A percentile compares a stretch with the other conserved stretches of the same genome.
These are phyloP conservation scores for Xenentodon cancila DNA, from an alignment of 2,797 vertebrate genomes.

Conservation along the genomic window DNA sequence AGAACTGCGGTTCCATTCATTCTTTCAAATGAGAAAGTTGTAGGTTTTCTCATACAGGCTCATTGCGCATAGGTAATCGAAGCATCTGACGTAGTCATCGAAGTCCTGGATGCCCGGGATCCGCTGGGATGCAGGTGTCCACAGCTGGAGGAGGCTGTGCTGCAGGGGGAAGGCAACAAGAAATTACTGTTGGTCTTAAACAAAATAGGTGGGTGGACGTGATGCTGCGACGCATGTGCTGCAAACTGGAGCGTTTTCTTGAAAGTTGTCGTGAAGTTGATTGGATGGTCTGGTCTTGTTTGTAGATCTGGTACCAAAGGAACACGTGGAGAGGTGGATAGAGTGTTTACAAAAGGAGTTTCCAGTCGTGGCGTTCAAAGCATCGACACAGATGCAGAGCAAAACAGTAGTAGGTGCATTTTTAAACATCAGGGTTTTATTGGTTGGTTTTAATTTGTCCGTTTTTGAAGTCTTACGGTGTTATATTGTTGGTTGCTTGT, in stretches of 20 bases:
- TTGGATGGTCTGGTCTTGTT: background rate
- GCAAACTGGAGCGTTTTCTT: no score
- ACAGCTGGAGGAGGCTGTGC: conserved; percentile 88
- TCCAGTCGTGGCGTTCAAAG: conserved; percentile 91
- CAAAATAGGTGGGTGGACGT: conserved; percentile 87
- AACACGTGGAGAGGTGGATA: conserved; percentile 89
- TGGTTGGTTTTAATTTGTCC: background rate
- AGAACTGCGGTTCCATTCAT: conserved; percentile 5
- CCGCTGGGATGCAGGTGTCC: conserved; percentile 93
- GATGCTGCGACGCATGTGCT: background rate
- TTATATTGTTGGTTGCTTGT: no score
- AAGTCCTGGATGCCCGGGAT: conserved; percentile 95
- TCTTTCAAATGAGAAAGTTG: background rate
- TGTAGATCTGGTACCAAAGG: conserved; percentile 92
- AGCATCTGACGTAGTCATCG: conserved; percentile 88
- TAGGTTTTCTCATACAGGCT: background rate
- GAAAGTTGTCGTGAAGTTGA: background rate
- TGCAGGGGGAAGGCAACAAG: conserved; percentile 82
- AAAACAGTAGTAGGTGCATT: conserved; percentile 80
- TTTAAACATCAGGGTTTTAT: background rate
- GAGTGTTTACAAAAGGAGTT: conserved; percentile 86
- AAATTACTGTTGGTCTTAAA: conserved; percentile 90
- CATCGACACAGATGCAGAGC: conserved; percentile 81
- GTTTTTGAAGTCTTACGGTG: no score
- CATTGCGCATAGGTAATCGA: conserved; percentile 86